Percentiles rank a stretch among this genome's conserved stretches.
Evolutionary conservation across 2,888 invertebrate species (phyloP).

Genomic region (Drosophila testacea): DNA sequence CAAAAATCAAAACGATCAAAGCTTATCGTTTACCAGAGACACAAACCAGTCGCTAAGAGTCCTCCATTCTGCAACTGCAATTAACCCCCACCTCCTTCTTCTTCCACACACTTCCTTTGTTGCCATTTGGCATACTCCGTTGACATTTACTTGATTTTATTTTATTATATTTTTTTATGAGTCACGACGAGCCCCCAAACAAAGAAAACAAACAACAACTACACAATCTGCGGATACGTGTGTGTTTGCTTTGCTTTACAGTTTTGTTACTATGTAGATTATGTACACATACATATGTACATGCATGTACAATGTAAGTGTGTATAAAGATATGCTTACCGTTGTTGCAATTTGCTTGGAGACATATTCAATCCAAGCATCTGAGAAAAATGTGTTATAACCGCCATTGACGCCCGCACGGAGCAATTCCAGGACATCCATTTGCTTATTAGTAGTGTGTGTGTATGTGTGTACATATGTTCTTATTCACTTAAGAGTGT

Average conservation of each 20-base stretch:
- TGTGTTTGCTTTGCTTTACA: slow-evolving; percentile 5
- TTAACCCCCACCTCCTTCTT: neutral
- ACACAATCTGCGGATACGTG: slow-evolving; percentile 8
- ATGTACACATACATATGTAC: no score
- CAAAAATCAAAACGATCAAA: neutral
- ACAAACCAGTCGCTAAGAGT: slow-evolving; percentile 28
- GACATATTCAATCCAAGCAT: slow-evolving; percentile 86
- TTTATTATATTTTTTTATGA: slow-evolving; percentile 31
- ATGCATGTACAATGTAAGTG: neutral
- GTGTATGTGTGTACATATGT: slow-evolving; percentile 21
- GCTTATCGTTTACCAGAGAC: slow-evolving; percentile 17
- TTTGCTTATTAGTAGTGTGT: slow-evolving; percentile 27
- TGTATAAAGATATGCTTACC: slow-evolving; percentile 82
- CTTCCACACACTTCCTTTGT: neutral
- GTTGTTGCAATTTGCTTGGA: slow-evolving; percentile 86
- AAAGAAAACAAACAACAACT: slow-evolving; percentile 18
- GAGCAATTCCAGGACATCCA: slow-evolving; percentile 71
- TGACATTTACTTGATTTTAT: slow-evolving; percentile 2
- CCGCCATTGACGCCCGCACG: slow-evolving; percentile 75
- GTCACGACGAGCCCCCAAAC: slow-evolving; percentile 47
- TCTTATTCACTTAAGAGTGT: slow-evolving; percentile 21
- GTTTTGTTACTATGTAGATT: slow-evolving; percentile 12
- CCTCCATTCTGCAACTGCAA: slow-evolving; percentile 19
- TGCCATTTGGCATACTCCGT: neutral
- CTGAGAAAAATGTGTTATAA: slow-evolving; percentile 77